Conservation (phyloP, 2,113 vertebrate species). For the Gracilinanus agilis region DNA sequence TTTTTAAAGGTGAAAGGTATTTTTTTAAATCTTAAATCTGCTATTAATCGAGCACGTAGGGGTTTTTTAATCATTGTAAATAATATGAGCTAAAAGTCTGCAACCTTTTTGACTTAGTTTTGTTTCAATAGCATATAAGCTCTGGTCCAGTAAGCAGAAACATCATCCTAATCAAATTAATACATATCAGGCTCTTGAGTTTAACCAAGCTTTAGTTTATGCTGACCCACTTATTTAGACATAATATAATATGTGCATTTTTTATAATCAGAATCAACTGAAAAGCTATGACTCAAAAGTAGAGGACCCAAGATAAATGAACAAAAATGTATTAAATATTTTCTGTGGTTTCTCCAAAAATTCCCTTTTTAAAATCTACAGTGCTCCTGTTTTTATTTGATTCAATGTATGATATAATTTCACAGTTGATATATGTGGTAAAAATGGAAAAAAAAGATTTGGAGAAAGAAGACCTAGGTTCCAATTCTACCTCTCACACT, state of each 20-base stretch:
- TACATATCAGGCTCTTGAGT: background rate
- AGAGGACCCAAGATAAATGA: background rate
- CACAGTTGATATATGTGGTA: background rate
- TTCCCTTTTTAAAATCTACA: background rate
- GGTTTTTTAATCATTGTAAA: conserved; percentile 53
- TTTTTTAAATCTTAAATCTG: conserved; percentile 36
- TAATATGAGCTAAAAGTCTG: conserved; percentile 26
- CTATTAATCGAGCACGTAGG: conserved; percentile 25
- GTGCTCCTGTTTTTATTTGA: background rate
- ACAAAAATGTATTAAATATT: background rate
- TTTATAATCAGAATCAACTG: conserved; percentile 29
- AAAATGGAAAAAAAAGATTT: background rate
- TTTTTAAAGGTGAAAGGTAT: background rate
- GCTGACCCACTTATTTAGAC: conserved; percentile 48
- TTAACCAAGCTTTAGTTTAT: conserved; percentile 11
- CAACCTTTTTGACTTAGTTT: conserved; percentile 2
- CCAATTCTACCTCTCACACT: background rate
- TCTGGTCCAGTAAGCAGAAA: background rate
- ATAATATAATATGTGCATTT: background rate
- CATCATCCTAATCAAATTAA: background rate
- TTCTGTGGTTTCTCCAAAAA: background rate
- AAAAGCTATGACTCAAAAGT: conserved; percentile 14
- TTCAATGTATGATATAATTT: background rate
- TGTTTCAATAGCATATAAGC: background rate
- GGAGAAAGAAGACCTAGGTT: background rate